These are phyloP conservation scores for Cosmia pyralina DNA, from an alignment of 2,888 invertebrate species.

Conservation along the genomic window DNA sequence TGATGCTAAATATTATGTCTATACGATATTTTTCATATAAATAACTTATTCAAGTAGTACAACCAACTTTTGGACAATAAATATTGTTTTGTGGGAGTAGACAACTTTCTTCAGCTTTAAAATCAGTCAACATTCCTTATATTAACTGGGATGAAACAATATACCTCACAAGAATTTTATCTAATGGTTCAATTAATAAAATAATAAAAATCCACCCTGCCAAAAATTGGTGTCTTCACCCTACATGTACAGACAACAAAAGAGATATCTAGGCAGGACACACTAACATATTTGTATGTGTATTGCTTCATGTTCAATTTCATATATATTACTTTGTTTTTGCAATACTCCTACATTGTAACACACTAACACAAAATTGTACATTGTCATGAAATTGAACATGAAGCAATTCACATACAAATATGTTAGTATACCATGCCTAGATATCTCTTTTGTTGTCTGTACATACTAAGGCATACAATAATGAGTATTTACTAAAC, in stretches of 20 bases:
- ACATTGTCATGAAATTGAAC: no score
- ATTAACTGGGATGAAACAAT: background rate
- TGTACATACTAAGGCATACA: conserved; percentile 31
- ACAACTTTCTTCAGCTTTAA: background rate
- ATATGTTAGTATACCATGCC: no score
- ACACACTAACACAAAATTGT: no score
- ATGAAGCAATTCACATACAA: no score
- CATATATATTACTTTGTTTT: no score
- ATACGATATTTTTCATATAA: conserved; percentile 13
- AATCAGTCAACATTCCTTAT: conserved; percentile 3
- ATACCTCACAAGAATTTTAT: background rate
- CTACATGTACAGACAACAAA: no score
- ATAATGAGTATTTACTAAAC: conserved; percentile 56
- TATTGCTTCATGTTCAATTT: no score
- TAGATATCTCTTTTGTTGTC: no score
- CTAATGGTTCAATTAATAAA: no score
- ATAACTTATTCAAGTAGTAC: conserved; percentile 6
- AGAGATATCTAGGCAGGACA: no score
- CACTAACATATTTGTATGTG: no score
- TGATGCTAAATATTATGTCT: conserved; percentile 38
- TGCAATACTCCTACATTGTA: no score
- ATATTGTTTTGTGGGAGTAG: background rate
- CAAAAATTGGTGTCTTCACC: conserved; percentile 14
- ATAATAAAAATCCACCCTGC: background rate
- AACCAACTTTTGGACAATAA: conserved; percentile 13